Base-by-base conservation (phyloP, 1,140 invertebrate species). In the Cyclargus thomasi region DNA sequence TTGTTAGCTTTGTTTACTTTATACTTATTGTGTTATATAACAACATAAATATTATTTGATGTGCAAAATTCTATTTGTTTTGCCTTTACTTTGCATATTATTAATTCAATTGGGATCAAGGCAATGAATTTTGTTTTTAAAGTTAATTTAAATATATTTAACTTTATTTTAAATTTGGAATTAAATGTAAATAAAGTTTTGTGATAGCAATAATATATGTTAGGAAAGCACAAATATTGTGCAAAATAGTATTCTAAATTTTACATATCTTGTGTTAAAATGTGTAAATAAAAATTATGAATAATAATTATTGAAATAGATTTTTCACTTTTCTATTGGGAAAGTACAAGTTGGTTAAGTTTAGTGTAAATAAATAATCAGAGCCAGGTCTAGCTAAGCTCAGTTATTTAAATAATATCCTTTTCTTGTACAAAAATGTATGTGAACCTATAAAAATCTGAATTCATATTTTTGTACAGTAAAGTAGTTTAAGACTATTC, bases 311-410 rank as follows among this genome's bases (percentile, higher is more conserved):
- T 67, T 53, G 62, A 18, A 47, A 35, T n/a, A 17, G 63, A 55
- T 22, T 67, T 36, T 67, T 39, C 65, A 55, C 57, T 67, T 36
- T 67, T 39, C 63, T 63, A 18, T 68, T 64, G 64, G 17, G 16
- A 66, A 70, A 66, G 64, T 59, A 59, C 55, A 59, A 59, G 17
- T 59, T 59, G 0, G 18, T 2, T 59, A 59, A 21, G 55, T 20
- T 0, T 59, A 59, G 55, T 20, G 17, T 59, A 59, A 21, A 20
- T 20, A 47, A 14, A 47, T 47, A 47, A 47, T 14, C 2, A 47
- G n/a, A 47, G 39, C 5, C 39, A 47, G 14, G 39, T 47, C 14
- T 47, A 47, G 39, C 7, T 47, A 47, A 11, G 39, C 39, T 11
- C 39, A 47, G 39, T 47, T 47, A 47, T 47, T 47, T 47, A 11